Base-by-base conservation (phyloP, 2,797 vertebrate genomes). In the Acropternis orthonyx region DNA sequence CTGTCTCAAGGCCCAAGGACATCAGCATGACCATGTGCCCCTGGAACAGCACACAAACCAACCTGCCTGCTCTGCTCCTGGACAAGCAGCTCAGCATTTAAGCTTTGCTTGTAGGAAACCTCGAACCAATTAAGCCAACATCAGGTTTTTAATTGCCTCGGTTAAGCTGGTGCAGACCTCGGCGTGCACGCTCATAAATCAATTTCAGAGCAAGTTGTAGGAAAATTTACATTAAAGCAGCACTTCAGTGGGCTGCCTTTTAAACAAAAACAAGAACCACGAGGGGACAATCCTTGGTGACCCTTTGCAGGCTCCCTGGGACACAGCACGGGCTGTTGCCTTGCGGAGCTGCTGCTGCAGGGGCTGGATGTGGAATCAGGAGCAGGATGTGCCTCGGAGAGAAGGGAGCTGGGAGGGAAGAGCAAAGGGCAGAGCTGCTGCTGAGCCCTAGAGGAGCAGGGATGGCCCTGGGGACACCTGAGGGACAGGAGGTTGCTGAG, bases 61-160 rank as follows among this genome's bases (percentile, higher is more conserved):
- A 30, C 58, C 51, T 0, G 19, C 1, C 2, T 61, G 68, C 73
- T 49, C 4, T 54, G 81, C 61, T 91, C 63, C 79, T 78, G 69
- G 55, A 73, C 74, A 48, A 85, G 73, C 71, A 69, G 26, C 51
- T 73, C 59, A 21, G 71, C 67, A 43, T 67, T 65, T 75, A 73
- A 75, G 73, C 73, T 68, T 58, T 62, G 66, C 85, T 78, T 77
- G 48, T 69, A 86, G 77, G 41, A 95, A 95, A 82, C 63, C 77
- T 88, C 23, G 0, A 78, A 55, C 59, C 83, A 95, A 90, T 95
- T 95, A 95, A 86, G 48, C 67, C 51, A 95, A 90, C 83, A 93
- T 90, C 77, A 89, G 83, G 77, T 48, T 97, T 93, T 94, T 95
- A 96, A 95, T 95, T 95, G 90, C 74, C 55, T 90, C 44, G 51